Conservation (phyloP, 2,888 invertebrate genomes). For the Matsumyia berberina region DNA sequence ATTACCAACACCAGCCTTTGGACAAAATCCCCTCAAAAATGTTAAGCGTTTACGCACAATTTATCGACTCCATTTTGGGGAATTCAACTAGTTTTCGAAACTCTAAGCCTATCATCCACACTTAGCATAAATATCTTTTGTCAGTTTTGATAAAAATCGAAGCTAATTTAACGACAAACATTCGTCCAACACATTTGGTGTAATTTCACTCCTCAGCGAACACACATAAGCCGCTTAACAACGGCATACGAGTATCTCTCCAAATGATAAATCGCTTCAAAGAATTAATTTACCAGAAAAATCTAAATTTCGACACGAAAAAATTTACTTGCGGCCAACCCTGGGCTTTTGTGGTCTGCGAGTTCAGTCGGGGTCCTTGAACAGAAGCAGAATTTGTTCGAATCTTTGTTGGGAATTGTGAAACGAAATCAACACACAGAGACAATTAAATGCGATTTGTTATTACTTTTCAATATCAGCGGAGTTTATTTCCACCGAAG, state of each 20-base stretch:
- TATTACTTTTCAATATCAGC: conserved; percentile 10
- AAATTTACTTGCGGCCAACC: neutral
- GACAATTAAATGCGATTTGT: conserved; percentile 5
- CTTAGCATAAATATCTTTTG: neutral
- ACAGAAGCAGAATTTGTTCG: too few relatives aligned
- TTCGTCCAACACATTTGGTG: neutral
- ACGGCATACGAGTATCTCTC: neutral
- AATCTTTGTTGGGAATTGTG: neutral
- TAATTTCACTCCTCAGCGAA: conserved; percentile 4
- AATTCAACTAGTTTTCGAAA: neutral
- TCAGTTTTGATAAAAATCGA: neutral
- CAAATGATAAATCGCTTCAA: conserved; percentile 5
- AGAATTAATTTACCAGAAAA: conserved; percentile 38
- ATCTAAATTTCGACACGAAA: conserved; percentile 25
- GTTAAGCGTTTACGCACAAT: conserved; percentile 3
- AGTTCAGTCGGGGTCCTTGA: neutral
- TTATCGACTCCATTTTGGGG: neutral
- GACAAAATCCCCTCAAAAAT: conserved; percentile 20
- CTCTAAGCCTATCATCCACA: conserved; percentile 21
- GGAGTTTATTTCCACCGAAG: conserved; percentile 8
- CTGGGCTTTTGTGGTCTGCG: neutral
- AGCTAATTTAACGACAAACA: neutral
- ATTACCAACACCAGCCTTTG: conserved; percentile 25
- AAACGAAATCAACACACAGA: neutral
- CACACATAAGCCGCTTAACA: conserved; percentile 17